Conservation (phyloP, 2,888 invertebrate species). For the Polia nebulosa region DNA sequence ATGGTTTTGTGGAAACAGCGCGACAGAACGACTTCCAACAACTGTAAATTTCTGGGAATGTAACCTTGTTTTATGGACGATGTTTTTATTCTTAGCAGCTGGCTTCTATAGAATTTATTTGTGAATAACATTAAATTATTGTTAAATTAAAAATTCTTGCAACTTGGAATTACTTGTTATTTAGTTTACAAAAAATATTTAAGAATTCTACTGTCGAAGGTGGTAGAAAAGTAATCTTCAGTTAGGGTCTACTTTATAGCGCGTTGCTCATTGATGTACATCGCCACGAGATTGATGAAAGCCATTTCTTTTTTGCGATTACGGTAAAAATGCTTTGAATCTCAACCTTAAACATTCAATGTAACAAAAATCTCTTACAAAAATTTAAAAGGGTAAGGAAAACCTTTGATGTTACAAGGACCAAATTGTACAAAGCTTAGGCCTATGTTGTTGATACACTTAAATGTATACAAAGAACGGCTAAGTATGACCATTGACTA, state of each 20-base stretch:
- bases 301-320: not conserved
- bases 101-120: not conserved
- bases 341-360: slow-evolving; percentile 8
- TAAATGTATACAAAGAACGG: slow-evolving; percentile 3
- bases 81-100: not conserved
- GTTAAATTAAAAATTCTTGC: not conserved
- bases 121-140: not conserved
- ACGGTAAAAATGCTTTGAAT: slow-evolving; percentile 22
- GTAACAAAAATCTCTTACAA: slow-evolving; percentile 17
- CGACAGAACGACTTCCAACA: not conserved
- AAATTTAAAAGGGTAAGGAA: slow-evolving; percentile 31
- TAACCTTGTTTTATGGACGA: slow-evolving; percentile 5
- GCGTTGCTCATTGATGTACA: not conserved
- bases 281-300: not conserved
- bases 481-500: not conserved
- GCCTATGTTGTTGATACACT: slow-evolving; percentile 14
- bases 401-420: slow-evolving; percentile 25
- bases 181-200: no score
- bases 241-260: not conserved
- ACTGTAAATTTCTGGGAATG: not conserved
- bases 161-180: not conserved
- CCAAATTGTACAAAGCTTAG: slow-evolving; percentile 29
- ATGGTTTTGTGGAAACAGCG: slow-evolving; percentile 22
- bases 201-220: no score
- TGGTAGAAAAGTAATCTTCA: not conserved